Evolutionary conservation across 1,140 invertebrate species (phyloP), one percentile per base, ranked within the genome.

Genomic region (Calosoma granatense): DNA sequence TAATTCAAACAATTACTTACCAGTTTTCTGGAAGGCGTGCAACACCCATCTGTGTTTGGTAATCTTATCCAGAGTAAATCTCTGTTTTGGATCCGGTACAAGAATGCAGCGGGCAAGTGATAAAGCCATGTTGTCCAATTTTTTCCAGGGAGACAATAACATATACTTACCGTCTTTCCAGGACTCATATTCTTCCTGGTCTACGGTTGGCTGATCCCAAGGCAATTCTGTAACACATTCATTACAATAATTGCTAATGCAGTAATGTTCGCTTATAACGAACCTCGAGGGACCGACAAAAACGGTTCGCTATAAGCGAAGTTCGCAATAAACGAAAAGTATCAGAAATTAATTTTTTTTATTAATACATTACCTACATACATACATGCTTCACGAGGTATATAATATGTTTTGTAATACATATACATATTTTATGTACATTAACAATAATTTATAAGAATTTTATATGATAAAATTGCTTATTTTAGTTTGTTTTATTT

Each of bases 191-290:
- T 94, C 88, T 19, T 69, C 59, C 69, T 86, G 90, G 9, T 78
- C 74, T 51, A 72, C 69, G 22, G 77, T 76, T 1, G 94, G 86
- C 67, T 90, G 83, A 77, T 94, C 88, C 94, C 94, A 97, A 19
- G 94, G 94, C 57, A 97, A 72, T 75, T 97, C 94, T 93, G 74
- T 30, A 75, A 72, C 61, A 60, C 64, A 62, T 57, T 36, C n/a
- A 36, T 36, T n/a, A 36, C 17, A 47, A 57, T 55, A 12, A 57
- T 39, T 12, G 53, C 23, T 20, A 51, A 57, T 51, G n/a, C n/a
- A n/a, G n/a, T n/a, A n/a, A n/a, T n/a, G n/a, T n/a, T n/a, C n/a
- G n/a, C n/a, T n/a, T n/a, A n/a, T n/a, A n/a, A n/a, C n/a, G n/a
- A n/a, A n/a, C n/a, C n/a, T n/a, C n/a, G n/a, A n/a, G n/a, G n/a